Percentiles rank a stretch among this genome's conserved stretches.
These are phyloP conservation scores for Colletes gigas DNA, from an alignment of 1,140 invertebrate genomes.

Conservation along the genomic window DNA sequence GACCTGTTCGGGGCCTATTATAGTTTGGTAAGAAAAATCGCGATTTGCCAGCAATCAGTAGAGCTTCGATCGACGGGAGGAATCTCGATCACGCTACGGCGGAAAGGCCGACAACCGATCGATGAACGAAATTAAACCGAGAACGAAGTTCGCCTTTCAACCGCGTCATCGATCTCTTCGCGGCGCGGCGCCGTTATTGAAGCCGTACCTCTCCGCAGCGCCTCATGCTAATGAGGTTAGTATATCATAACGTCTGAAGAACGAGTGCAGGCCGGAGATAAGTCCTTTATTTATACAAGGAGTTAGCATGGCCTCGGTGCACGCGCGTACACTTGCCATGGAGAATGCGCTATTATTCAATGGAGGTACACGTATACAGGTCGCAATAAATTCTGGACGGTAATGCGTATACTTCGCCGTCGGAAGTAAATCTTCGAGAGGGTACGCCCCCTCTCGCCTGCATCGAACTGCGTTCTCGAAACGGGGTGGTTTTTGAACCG, in stretches of 20 bases:
- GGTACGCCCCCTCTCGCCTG: slow-evolving; percentile 21
- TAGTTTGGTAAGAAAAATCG: too few species aligned
- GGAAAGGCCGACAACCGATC: slow-evolving; percentile 1
- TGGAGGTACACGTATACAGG: slow-evolving; percentile 13
- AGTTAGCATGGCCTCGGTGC: slow-evolving; percentile 45
- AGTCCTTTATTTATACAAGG: slow-evolving; percentile 57
- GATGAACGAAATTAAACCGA: slow-evolving; percentile 11
- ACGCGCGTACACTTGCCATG: background rate
- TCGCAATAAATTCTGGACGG: slow-evolving; percentile 7
- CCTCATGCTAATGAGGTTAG: slow-evolving; percentile 56
- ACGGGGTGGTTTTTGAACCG: background rate
- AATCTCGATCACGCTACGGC: background rate
- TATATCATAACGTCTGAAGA: slow-evolving; percentile 52
- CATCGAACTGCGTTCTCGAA: slow-evolving; percentile 23
- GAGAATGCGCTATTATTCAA: slow-evolving; percentile 36
- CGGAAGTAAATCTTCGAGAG: slow-evolving; percentile 40
- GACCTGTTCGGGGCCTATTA: too few species aligned
- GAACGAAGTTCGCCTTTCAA: slow-evolving; percentile 2
- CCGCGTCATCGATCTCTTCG: slow-evolving; percentile 10
- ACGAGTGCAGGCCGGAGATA: slow-evolving; percentile 50
- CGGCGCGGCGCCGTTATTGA: slow-evolving; percentile 18
- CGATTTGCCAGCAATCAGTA: too few species aligned
- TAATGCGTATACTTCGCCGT: slow-evolving; percentile 32
- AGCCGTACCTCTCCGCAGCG: slow-evolving; percentile 33
- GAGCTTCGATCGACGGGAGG: background rate